These are phyloP conservation scores for Leptoclinus maculatus DNA, from an alignment of 2,797 vertebrate species.

Conservation along the genomic window DNA sequence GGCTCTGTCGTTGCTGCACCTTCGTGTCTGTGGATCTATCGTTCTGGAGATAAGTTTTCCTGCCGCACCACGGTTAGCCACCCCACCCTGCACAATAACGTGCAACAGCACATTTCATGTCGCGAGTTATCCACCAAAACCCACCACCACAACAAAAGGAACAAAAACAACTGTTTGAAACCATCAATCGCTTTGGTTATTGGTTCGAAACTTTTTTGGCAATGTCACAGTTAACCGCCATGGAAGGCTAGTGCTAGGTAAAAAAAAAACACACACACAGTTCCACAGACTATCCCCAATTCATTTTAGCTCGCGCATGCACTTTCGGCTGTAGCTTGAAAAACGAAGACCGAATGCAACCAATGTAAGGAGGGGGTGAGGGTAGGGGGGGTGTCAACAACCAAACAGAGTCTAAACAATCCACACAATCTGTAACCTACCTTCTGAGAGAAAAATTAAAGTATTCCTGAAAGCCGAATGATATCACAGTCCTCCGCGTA, in stretches of 20 bases:
- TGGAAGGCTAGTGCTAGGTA: slow-evolving; percentile 56
- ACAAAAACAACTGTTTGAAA: background rate
- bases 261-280: slow-evolving; percentile 8
- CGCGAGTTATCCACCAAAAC: background rate
- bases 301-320: slow-evolving; percentile 77
- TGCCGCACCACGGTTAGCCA: slow-evolving; percentile 70
- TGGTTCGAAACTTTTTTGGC: slow-evolving; percentile 5
- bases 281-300: slow-evolving; percentile 50
- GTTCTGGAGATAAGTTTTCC: slow-evolving; percentile 72
- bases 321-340: slow-evolving; percentile 64
- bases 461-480: slow-evolving; percentile 69
- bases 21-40: slow-evolving; percentile 50
- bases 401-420: background rate
- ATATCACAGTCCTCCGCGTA: slow-evolving; percentile 54
- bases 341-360: background rate
- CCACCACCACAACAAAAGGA: background rate
- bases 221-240: slow-evolving; percentile 9
- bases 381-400: background rate
- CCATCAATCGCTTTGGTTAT: background rate
- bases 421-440: slow-evolving; percentile 58
- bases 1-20: slow-evolving; percentile 43
- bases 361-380: background rate
- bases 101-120: slow-evolving; percentile 42
- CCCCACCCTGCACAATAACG: slow-evolving; percentile 68
- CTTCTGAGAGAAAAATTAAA: slow-evolving; percentile 74